Conservation (phyloP, 1,140 invertebrate genomes). For the Aricia agestis region DNA sequence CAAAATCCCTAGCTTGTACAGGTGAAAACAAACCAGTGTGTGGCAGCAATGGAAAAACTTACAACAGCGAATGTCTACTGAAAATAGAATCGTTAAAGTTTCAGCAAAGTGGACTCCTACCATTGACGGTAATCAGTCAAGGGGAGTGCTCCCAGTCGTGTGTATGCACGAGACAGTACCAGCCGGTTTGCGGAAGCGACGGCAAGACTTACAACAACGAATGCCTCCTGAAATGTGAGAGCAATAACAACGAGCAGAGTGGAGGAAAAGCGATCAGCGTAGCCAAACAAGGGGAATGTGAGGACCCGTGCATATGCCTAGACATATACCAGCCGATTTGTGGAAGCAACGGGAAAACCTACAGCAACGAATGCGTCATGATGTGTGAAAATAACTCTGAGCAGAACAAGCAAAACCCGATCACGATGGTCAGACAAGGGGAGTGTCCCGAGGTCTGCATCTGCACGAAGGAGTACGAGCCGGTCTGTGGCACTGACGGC, state of each 20-base stretch:
- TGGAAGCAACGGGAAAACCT: slow-evolving; percentile 28
- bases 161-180: slow-evolving; percentile 75
- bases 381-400: slow-evolving; percentile 25
- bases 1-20: slow-evolving; percentile 20
- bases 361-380: slow-evolving; percentile 30
- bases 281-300: slow-evolving; percentile 28
- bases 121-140: slow-evolving; percentile 78
- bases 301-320: slow-evolving; percentile 28
- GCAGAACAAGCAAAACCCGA: background rate
- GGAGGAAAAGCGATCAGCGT: slow-evolving; percentile 20
- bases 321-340: slow-evolving; percentile 30
- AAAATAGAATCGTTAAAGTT: slow-evolving; percentile 16
- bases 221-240: slow-evolving; percentile 33
- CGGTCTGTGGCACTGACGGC: slow-evolving; percentile 86
- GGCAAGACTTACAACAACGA: slow-evolving; percentile 34
- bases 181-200: slow-evolving; percentile 81
- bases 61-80: slow-evolving; percentile 33
- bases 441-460: background rate
- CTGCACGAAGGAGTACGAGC: slow-evolving; percentile 46
- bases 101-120: slow-evolving; percentile 1
- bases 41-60: slow-evolving; percentile 36
- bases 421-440: background rate
- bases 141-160: slow-evolving; percentile 77
- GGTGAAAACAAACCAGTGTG: slow-evolving; percentile 30
- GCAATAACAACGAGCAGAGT: slow-evolving; percentile 15